Percentiles rank a stretch among this genome's conserved stretches.
These are phyloP conservation scores for Nemurella pictetii DNA, from an alignment of 2,888 invertebrate genomes.

Conservation along the genomic window DNA sequence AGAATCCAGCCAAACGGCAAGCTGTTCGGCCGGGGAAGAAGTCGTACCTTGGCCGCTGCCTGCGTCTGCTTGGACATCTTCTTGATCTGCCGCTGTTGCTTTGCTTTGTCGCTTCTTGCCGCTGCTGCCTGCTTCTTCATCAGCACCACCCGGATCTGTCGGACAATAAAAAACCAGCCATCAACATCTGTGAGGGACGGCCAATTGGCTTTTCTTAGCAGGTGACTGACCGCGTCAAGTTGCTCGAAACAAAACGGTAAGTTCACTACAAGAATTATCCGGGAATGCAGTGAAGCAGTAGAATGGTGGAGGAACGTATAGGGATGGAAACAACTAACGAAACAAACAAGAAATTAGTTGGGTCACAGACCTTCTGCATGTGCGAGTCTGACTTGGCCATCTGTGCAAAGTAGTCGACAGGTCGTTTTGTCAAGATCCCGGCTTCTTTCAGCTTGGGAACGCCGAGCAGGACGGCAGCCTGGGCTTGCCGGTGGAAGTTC, in stretches of 20 bases:
- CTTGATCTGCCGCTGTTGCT: slow-evolving; percentile 84
- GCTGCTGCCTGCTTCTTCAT: slow-evolving; percentile 82
- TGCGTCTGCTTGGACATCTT: slow-evolving; percentile 92
- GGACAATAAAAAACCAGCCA: too few relatives aligned
- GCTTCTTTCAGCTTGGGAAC: slow-evolving; percentile 75
- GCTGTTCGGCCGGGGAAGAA: too few relatives aligned
- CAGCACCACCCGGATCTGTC: slow-evolving; percentile 72
- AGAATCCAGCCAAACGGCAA: too few relatives aligned
- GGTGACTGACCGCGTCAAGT: too few relatives aligned
- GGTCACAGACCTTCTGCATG: slow-evolving; percentile 87
- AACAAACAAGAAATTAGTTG: background rate
- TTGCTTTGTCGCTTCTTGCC: slow-evolving; percentile 86
- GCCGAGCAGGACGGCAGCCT: slow-evolving; percentile 81
- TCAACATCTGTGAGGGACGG: too few relatives aligned
- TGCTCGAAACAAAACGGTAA: too few relatives aligned
- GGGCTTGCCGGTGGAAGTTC: slow-evolving; percentile 82
- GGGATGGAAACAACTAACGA: background rate
- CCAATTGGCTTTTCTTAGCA: too few relatives aligned
- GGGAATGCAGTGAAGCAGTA: too few relatives aligned
- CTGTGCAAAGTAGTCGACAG: slow-evolving; percentile 97
- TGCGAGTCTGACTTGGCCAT: slow-evolving; percentile 98
- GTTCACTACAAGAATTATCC: too few relatives aligned
- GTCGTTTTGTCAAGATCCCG: slow-evolving; percentile 78
- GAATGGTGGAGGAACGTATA: too few relatives aligned
- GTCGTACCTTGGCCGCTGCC: slow-evolving; percentile 67